Percentiles rank a stretch among this genome's conserved stretches.
phyloP scores from a whole-genome alignment of 2,113 vertebrate genomes.

The Melanerpes aurifrons region DNA sequence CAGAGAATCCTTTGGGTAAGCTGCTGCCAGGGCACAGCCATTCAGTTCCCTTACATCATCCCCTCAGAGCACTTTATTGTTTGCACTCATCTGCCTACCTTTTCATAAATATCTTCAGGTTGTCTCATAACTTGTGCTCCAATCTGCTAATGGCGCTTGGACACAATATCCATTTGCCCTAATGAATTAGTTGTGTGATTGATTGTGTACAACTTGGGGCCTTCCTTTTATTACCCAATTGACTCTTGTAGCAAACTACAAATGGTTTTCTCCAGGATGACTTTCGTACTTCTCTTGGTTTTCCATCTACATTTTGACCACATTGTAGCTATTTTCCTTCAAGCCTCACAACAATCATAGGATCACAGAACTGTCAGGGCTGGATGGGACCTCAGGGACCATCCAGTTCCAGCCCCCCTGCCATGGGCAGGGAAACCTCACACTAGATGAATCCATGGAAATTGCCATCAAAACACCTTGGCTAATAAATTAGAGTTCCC shows the following conservation, averaged over 20 bases:
- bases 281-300: not conserved
- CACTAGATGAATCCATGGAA: not conserved
- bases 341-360: not conserved
- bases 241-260: not conserved
- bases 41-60: not conserved
- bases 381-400: too few relatives aligned
- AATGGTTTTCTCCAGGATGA: not conserved
- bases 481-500: not conserved
- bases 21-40: not conserved
- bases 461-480: not conserved
- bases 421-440: too few relatives aligned
- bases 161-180: not conserved
- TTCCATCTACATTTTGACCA: not conserved
- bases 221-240: not conserved
- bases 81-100: not conserved
- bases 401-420: too few relatives aligned
- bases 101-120: not conserved
- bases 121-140: not conserved
- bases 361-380: too few relatives aligned
- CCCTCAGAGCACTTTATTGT: not conserved
- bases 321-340: not conserved
- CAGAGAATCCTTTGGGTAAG: not conserved
- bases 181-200: conserved; percentile 33
- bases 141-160: conserved; percentile 19
- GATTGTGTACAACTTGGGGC: not conserved